A percentile compares a stretch with the other conserved stretches of the same genome.
phyloP scores from a whole-genome alignment of 1,140 invertebrate genomes.

The Drosophila orosa region DNA sequence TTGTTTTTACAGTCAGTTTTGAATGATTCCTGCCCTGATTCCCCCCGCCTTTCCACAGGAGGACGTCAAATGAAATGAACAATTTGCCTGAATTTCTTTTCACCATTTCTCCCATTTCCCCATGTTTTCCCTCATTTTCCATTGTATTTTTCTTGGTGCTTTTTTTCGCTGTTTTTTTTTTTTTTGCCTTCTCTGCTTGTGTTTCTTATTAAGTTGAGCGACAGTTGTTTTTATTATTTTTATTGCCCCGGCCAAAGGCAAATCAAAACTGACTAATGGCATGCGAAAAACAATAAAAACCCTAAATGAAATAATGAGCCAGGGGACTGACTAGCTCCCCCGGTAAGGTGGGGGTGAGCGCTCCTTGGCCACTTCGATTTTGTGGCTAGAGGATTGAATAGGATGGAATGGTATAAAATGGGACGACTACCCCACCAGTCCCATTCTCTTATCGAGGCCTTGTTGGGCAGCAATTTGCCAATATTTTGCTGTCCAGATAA shows the following conservation, averaged over 20 bases:
- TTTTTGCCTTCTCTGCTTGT: conserved; percentile 12
- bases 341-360: neutral
- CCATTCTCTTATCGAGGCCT: conserved; percentile 11
- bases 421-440: too few species aligned
- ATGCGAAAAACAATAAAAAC: conserved; percentile 82
- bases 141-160: conserved; percentile 7
- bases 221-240: conserved; percentile 82
- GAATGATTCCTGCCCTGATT: conserved; percentile 61
- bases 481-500: conserved; percentile 57
- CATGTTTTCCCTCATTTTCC: conserved; percentile 32
- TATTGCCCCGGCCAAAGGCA: conserved; percentile 55
- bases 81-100: conserved; percentile 44
- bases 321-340: conserved; percentile 41
- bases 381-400: neutral
- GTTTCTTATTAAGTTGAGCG: conserved; percentile 79
- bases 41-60: neutral
- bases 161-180: conserved; percentile 8
- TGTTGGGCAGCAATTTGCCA: conserved; percentile 59
- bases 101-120: conserved; percentile 8
- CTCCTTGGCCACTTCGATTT: neutral
- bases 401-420: too few species aligned
- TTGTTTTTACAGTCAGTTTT: conserved; percentile 81
- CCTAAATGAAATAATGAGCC: conserved; percentile 80
- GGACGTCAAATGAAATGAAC: conserved; percentile 55
- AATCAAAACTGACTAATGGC: conserved; percentile 82